Conservation (phyloP, 2,888 invertebrate genomes). For the Drosophila meridiana region DNA sequence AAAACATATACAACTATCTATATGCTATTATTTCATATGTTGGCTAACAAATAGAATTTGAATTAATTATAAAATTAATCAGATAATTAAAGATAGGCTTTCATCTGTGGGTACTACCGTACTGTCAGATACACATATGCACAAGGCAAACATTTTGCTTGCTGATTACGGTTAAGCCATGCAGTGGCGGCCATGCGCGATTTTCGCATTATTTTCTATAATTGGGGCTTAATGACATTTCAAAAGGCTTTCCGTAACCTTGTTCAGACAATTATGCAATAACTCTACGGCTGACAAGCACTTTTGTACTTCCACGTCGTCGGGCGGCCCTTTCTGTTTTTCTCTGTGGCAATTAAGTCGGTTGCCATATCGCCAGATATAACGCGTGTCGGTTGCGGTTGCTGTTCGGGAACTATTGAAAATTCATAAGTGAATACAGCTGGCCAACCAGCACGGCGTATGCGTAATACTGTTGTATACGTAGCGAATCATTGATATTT, state of each 20-base stretch:
- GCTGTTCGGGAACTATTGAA: constrained; percentile 15
- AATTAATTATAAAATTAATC: neutral
- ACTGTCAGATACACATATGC: neutral
- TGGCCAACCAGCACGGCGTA: constrained; percentile 10
- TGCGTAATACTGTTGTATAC: constrained; percentile 21
- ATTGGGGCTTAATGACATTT: neutral
- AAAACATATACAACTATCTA: neutral
- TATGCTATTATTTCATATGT: too few relatives aligned
- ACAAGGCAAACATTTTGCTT: neutral
- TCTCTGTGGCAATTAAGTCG: neutral
- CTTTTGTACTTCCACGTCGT: neutral
- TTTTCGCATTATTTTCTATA: constrained; percentile 1
- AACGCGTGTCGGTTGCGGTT: neutral
- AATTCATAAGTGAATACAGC: constrained; percentile 17
- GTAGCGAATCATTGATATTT: constrained; percentile 37
- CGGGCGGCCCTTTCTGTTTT: constrained; percentile 13
- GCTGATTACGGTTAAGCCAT: neutral
- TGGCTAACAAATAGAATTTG: too few relatives aligned
- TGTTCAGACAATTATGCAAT: constrained; percentile 4
- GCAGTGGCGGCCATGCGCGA: neutral
- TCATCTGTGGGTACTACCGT: neutral
- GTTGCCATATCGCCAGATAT: constrained; percentile 6
- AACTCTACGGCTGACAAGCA: constrained; percentile 5
- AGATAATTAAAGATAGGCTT: neutral
- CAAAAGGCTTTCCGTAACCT: neutral